Conservation (phyloP, 2,888 invertebrate genomes). For the Psylliodes chrysocephalus region DNA sequence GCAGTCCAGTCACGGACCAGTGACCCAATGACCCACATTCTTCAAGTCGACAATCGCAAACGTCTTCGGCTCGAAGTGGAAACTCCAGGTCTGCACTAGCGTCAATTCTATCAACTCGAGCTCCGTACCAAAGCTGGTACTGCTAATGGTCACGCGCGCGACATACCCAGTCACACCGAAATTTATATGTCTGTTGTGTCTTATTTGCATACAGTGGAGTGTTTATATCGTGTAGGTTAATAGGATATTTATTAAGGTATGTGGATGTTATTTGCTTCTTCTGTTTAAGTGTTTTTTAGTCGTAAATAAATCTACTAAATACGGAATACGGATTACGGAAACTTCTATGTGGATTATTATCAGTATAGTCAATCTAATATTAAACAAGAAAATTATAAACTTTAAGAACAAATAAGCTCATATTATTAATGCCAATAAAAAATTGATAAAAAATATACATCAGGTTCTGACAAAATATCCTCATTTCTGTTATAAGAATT, state of each 20-base stretch:
- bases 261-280: neutral
- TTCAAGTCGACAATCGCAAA: conserved; percentile 48
- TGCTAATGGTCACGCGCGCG: conserved; percentile 32
- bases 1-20: conserved; percentile 61
- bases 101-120: conserved; percentile 34
- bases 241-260: neutral
- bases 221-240: neutral
- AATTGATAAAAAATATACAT: too few species aligned
- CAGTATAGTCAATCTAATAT: too few species aligned
- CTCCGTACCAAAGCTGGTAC: conserved; percentile 13
- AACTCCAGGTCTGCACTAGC: conserved; percentile 32
- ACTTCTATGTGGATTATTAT: too few species aligned
- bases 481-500: too few species aligned
- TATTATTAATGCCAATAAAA: too few species aligned
- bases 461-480: too few species aligned
- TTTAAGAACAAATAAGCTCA: too few species aligned
- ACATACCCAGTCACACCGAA: neutral
- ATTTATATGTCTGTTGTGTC: conserved; percentile 15
- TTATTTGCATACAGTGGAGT: conserved; percentile 1
- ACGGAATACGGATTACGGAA: too few species aligned
- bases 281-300: neutral
- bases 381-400: too few species aligned
- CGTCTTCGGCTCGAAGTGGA: conserved; percentile 37
- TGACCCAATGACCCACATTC: conserved; percentile 63
- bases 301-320: too few species aligned